Conservation (phyloP, 2,888 invertebrate species). For the Idaea straminata region DNA sequence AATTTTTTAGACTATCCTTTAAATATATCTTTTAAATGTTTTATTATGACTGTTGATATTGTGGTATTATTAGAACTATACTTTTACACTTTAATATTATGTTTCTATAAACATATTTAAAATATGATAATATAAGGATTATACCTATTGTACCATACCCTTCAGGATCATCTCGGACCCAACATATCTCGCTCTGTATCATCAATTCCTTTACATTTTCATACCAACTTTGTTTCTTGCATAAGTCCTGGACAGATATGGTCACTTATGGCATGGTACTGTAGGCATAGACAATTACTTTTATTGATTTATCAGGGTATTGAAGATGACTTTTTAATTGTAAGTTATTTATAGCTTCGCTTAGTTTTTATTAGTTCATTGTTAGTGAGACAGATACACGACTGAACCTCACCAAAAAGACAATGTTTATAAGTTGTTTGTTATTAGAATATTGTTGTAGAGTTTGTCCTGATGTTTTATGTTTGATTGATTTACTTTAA, state of each 20-base stretch:
- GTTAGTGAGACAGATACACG: conserved; percentile 26
- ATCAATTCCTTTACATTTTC: too few relatives aligned
- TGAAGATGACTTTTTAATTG: conserved; percentile 18
- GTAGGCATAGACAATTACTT: conserved; percentile 5
- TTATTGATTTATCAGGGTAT: conserved; percentile 25
- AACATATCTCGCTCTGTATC: too few relatives aligned
- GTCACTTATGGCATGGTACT: background rate
- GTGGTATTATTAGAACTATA: background rate
- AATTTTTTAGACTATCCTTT: too few relatives aligned
- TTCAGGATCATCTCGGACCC: background rate
- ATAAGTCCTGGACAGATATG: too few relatives aligned
- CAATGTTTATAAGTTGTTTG: conserved; percentile 17
- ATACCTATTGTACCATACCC: background rate
- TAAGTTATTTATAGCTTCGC: conserved; percentile 20
- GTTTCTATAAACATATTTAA: background rate
- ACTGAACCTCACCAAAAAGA: conserved; percentile 27
- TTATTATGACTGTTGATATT: background rate
- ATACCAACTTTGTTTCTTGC: too few relatives aligned
- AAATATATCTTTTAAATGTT: too few relatives aligned
- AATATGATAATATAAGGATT: background rate
- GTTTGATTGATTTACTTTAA: background rate
- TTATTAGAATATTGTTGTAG: conserved; percentile 16
- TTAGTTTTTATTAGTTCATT: conserved; percentile 30
- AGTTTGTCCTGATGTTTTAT: conserved; percentile 14
- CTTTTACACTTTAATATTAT: background rate